Evolutionary conservation across 2,888 invertebrate genomes (phyloP).

Genomic region (Apodemia zela): DNA sequence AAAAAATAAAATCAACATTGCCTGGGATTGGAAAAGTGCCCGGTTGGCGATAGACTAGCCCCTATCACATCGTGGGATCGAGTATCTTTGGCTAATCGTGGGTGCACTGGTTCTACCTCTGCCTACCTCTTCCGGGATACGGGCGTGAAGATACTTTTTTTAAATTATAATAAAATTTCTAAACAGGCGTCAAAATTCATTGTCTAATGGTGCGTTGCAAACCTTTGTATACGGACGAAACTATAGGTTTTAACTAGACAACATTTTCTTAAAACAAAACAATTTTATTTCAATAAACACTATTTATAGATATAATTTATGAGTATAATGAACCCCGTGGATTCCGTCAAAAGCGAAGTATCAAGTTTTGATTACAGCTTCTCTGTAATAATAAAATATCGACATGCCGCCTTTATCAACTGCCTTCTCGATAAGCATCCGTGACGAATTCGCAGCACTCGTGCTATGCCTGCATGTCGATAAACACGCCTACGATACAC

Average conservation of each 20-base stretch:
- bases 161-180: too few relatives aligned
- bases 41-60: too few relatives aligned
- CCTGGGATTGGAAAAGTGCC: too few relatives aligned
- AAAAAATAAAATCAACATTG: too few relatives aligned
- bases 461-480: conserved; percentile 44
- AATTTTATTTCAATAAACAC: conserved; percentile 22
- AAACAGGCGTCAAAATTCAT: too few relatives aligned
- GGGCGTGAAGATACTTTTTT: too few relatives aligned
- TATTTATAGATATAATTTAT: conserved; percentile 41
- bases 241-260: background rate
- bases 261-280: background rate
- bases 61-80: too few relatives aligned
- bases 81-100: too few relatives aligned
- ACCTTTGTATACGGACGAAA: too few relatives aligned
- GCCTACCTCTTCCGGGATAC: too few relatives aligned
- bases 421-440: conserved; percentile 75
- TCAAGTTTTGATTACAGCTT: conserved; percentile 58
- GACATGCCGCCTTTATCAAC: conserved; percentile 71
- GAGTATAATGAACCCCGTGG: conserved; percentile 48
- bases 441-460: conserved; percentile 77
- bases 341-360: conserved; percentile 56
- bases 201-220: too few relatives aligned
- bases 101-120: too few relatives aligned
- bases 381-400: conserved; percentile 73
- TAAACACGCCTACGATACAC: conserved; percentile 34